Base-by-base conservation (phyloP, 2,113 vertebrate genomes). In the Amia ocellicauda region DNA sequence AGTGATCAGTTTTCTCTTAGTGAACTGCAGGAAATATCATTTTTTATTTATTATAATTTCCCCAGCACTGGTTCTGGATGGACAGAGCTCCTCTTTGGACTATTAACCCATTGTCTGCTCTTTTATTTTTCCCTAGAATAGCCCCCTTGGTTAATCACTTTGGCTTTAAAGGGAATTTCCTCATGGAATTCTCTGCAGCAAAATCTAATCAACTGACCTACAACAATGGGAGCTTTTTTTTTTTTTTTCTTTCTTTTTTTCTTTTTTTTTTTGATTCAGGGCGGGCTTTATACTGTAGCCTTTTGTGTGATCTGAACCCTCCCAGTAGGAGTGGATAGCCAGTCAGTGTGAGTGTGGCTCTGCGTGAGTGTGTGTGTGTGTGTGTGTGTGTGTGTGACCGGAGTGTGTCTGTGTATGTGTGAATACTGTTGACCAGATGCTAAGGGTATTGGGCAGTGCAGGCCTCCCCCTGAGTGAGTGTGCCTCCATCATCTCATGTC, bases 181-280 rank as follows among this genome's bases (percentile, higher is more conserved):
- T 80, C 72, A 78, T 79, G 73, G 85, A 79, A 76, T 74, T 81
- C 75, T 76, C 74, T 68, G 72, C 76, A 78, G 75, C 60, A 80
- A 77, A 81, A 83, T 84, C 76, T 75, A 81, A 84, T 83, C 79
- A 80, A 80, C 74, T 80, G 75, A 81, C 77, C 80, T 83, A 79
- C 71, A 74, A 79, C 77, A 80, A 80, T 79, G 66, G 78, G 70
- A 69, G 71, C 72, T 75, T 80, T 76, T 78, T 79, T 80, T 75
- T 75, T 63, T 23, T 64, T 7, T 64, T 72, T 60, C 61, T 76
- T 81, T 66, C 31, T 69, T n/a, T n/a, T n/a, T n/a, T n/a, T n/a
- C 72, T 75, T 80, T 76, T 78, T 79, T 80, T 75, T 76, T 66
- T 63, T 77, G 77, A 76, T 78, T 80, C 78, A 74, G 66, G 80